A percentile compares a stretch with the other conserved stretches of the same genome.
phyloP scores from a whole-genome alignment of 2,113 vertebrate species.

The Pterocles burchelli region DNA sequence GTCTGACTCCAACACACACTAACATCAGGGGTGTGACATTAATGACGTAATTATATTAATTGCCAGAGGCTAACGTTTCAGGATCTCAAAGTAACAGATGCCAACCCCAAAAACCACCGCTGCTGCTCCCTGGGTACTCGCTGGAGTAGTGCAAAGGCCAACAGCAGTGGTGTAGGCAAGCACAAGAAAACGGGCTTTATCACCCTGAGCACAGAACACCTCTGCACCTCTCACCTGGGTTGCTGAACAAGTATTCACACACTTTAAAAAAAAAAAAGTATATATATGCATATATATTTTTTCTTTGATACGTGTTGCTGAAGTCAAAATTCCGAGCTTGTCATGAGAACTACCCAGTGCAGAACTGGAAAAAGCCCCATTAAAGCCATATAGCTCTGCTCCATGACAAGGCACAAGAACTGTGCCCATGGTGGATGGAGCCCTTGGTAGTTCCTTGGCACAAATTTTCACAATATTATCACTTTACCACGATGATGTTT shows the following conservation, averaged over 20 bases:
- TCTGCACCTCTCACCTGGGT: neutral
- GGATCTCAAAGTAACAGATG: neutral
- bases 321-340: neutral
- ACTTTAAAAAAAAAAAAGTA: neutral
- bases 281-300: neutral
- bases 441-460: neutral
- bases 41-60: conserved; percentile 41
- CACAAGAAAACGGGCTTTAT: neutral
- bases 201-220: neutral
- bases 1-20: conserved; percentile 52
- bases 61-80: conserved; percentile 30
- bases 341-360: neutral
- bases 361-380: neutral
- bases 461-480: neutral
- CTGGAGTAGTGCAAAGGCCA: neutral
- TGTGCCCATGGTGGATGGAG: accelerated
- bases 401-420: neutral
- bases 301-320: neutral
- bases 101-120: neutral
- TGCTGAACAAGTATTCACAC: neutral
- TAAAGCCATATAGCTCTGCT: neutral
- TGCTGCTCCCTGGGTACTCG: neutral
- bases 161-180: neutral
- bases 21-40: conserved; percentile 52
- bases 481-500: neutral